A percentile compares a stretch with the other conserved stretches of the same genome.
phyloP scores from a whole-genome alignment of 2,888 invertebrate genomes.

The Maniola hyperantus region DNA sequence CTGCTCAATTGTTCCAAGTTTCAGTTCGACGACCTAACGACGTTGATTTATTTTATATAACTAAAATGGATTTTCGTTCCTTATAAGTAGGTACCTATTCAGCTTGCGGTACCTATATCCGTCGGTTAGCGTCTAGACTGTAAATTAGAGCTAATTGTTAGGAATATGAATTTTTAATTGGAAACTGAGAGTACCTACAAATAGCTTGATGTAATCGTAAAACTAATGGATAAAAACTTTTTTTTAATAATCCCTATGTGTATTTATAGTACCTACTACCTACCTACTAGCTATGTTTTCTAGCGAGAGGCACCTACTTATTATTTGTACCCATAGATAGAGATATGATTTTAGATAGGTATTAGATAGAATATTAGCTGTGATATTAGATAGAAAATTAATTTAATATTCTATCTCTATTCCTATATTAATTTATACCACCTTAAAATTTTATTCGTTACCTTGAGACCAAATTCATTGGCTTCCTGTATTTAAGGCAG shows the following conservation, averaged over 20 bases:
- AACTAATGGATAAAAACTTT: too few relatives aligned
- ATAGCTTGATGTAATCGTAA: too few relatives aligned
- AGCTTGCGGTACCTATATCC: conserved; percentile 14
- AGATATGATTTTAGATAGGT: too few relatives aligned
- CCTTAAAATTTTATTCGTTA: too few relatives aligned
- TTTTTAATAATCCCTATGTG: too few relatives aligned
- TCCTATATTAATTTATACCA: too few relatives aligned
- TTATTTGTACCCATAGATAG: too few relatives aligned
- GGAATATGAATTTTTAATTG: conserved; percentile 19
- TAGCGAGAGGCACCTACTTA: background rate
- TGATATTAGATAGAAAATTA: too few relatives aligned
- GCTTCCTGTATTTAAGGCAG: conserved; percentile 16
- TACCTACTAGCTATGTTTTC: too few relatives aligned
- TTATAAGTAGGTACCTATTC: conserved; percentile 50
- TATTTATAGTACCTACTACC: background rate
- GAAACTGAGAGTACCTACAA: conserved; percentile 12
- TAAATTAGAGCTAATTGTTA: conserved; percentile 28
- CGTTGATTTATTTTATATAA: conserved; percentile 70
- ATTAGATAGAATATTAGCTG: too few relatives aligned
- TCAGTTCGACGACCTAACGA: conserved; percentile 69
- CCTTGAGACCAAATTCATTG: conserved; percentile 9
- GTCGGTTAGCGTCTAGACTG: conserved; percentile 49
- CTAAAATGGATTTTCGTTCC: conserved; percentile 71
- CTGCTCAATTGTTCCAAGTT: conserved; percentile 68
- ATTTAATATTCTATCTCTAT: too few relatives aligned